Evolutionary conservation across 2,113 vertebrate species (phyloP).

Genomic region (Mesembrinibis cayennensis): DNA sequence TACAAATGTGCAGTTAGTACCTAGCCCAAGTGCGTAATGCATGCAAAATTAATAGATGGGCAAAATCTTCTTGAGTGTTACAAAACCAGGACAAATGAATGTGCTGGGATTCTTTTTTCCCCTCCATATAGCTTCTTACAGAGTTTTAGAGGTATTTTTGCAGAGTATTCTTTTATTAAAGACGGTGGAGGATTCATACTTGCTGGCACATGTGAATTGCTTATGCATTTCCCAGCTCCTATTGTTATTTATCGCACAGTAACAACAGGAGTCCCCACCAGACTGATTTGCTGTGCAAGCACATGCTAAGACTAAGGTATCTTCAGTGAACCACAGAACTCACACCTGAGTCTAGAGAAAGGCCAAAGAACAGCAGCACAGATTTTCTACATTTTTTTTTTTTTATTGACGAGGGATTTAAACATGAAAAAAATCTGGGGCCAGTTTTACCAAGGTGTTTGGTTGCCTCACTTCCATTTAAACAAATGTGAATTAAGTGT

Average conservation of each 20-base stretch:
- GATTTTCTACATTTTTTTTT: neutral
- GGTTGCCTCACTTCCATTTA: neutral
- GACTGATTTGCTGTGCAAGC: neutral
- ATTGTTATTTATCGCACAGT: neutral
- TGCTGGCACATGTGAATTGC: neutral
- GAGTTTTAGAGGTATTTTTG: neutral
- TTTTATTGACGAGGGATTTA: neutral
- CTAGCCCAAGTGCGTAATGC: neutral
- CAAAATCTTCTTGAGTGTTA: neutral
- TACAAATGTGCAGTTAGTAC: neutral
- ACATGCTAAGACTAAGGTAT: neutral
- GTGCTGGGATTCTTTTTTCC: neutral
- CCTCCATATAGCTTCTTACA: neutral
- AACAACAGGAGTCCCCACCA: neutral
- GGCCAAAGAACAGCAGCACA: neutral
- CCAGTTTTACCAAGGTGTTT: neutral
- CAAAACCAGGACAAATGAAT: neutral
- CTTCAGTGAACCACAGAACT: neutral
- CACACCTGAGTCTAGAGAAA: neutral
- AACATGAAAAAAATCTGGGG: neutral
- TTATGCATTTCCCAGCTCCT: neutral
- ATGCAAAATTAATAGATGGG: conserved; percentile 20
- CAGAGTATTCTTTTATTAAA: neutral
- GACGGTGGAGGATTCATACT: neutral
- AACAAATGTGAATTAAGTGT: neutral